Evolutionary conservation across 2,113 vertebrate genomes (phyloP).

Genomic region (Arenaria interpres): DNA sequence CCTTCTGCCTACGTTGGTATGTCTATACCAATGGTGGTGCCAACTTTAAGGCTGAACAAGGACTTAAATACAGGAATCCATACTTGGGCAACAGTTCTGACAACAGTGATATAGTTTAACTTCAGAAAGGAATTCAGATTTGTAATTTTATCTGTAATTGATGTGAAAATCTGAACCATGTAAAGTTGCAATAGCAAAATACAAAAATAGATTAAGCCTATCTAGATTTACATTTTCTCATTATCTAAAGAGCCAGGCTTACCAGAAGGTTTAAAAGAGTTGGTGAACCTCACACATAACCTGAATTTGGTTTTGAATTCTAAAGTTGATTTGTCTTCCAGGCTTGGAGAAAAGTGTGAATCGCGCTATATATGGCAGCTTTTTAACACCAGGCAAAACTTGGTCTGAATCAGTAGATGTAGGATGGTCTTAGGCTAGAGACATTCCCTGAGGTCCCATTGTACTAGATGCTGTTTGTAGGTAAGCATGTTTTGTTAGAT

Average conservation of each 20-base stretch:
- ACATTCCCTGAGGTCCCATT: background rate
- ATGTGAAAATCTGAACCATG: background rate
- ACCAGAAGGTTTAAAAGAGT: background rate
- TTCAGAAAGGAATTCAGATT: background rate
- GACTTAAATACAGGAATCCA: background rate
- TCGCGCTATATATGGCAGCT: background rate
- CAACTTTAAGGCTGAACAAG: background rate
- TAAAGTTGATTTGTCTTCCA: background rate
- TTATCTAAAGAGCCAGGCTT: background rate
- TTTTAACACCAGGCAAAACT: background rate
- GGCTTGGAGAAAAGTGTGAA: background rate
- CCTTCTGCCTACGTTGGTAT: background rate
- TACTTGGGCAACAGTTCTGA: background rate
- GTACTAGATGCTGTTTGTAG: background rate
- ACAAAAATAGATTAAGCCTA: background rate
- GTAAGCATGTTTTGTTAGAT: background rate
- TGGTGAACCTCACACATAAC: background rate
- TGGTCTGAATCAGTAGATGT: background rate
- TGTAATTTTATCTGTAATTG: background rate
- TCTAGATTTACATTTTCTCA: background rate
- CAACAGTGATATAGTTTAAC: background rate
- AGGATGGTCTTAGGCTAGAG: background rate
- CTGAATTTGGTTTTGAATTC: background rate
- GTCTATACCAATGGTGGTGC: background rate
- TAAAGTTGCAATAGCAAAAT: background rate